Evolutionary conservation across 30 jellyfish, hydroid and myxozoan species (phyloP).

Genomic region (Mastigias papua): DNA sequence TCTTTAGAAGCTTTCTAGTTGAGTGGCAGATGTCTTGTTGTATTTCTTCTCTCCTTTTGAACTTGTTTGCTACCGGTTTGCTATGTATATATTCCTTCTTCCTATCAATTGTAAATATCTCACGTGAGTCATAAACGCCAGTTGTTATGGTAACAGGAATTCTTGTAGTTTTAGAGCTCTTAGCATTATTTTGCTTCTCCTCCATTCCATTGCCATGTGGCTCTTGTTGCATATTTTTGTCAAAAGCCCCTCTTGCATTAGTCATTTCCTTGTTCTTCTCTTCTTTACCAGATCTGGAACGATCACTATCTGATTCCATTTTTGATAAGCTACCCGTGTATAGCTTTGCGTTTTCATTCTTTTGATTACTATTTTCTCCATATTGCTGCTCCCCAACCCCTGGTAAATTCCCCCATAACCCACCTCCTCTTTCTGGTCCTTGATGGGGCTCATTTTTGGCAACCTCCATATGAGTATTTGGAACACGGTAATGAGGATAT

Average conservation of each 20-base stretch:
- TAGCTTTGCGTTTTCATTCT: not conserved
- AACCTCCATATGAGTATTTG: slow-evolving; percentile 4
- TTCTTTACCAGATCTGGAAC: not conserved
- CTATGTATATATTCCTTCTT: slow-evolving; percentile 1
- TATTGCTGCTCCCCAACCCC: slow-evolving; percentile 54
- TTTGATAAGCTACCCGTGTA: not conserved
- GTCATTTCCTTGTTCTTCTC: not conserved
- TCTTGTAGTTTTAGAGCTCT: not conserved
- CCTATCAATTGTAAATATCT: slow-evolving; percentile 26
- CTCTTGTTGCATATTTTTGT: not conserved
- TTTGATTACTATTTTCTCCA: not conserved
- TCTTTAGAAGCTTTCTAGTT: not conserved
- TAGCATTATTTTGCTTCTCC: not conserved
- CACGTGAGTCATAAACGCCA: slow-evolving; percentile 48
- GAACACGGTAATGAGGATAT: slow-evolving; percentile 35
- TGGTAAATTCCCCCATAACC: slow-evolving; percentile 72
- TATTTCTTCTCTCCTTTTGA: not conserved
- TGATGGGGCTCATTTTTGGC: slow-evolving; percentile 37
- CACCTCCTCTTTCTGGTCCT: slow-evolving; percentile 84
- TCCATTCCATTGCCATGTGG: not conserved
- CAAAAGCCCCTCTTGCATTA: not conserved
- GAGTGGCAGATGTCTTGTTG: not conserved
- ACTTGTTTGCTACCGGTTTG: not conserved
- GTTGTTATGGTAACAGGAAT: slow-evolving; percentile 46
- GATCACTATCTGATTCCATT: not conserved